Percentiles rank a stretch among this genome's conserved stretches.
phyloP scores from a whole-genome alignment of 2,888 invertebrate species.

The Elysia crispata region DNA sequence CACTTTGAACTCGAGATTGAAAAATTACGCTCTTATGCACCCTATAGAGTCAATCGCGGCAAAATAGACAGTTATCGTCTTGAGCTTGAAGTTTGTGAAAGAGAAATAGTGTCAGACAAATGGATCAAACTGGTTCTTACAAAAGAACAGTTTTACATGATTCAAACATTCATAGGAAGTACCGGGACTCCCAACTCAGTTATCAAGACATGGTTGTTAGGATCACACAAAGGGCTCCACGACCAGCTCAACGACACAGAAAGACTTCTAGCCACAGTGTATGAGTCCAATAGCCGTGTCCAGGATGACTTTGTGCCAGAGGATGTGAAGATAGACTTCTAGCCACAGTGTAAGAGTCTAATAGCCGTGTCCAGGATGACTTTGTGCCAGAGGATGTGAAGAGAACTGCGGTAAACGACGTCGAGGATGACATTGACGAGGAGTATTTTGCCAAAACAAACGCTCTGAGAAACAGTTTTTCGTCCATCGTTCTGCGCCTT shows the following conservation, averaged over 20 bases:
- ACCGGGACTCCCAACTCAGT: neutral
- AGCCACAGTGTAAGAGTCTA: neutral
- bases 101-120: too few relatives aligned
- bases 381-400: neutral
- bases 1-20: too few relatives aligned
- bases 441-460: slow-evolving; percentile 1
- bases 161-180: neutral
- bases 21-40: too few relatives aligned
- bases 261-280: too few relatives aligned
- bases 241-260: slow-evolving; percentile 38
- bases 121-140: too few relatives aligned
- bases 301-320: neutral
- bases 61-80: too few relatives aligned
- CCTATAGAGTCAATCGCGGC: too few relatives aligned
- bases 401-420: slow-evolving; percentile 35
- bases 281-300: neutral
- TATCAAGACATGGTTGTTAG: slow-evolving; percentile 37
- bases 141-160: too few relatives aligned
- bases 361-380: neutral
- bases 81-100: too few relatives aligned
- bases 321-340: slow-evolving; percentile 3
- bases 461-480: neutral
- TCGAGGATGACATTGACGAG: slow-evolving; percentile 32
- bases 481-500: slow-evolving; percentile 18
- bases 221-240: slow-evolving; percentile 7